A percentile compares a stretch with the other conserved stretches of the same genome.
phyloP scores from a whole-genome alignment of 2,797 vertebrate genomes.

The Lepidocolaptes lacrymiger region DNA sequence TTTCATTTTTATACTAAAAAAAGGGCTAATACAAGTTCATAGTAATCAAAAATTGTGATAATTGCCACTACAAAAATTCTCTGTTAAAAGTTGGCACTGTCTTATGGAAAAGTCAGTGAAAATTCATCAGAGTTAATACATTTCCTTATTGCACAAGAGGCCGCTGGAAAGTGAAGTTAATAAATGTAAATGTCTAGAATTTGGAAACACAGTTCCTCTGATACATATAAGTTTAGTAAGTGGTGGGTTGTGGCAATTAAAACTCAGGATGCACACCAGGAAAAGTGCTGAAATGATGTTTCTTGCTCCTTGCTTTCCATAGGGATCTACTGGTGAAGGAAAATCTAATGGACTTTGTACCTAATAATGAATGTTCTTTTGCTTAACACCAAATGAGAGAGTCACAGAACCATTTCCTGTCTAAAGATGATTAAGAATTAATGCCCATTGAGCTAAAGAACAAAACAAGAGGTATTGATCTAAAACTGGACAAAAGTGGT shows the following conservation, averaged over 20 bases:
- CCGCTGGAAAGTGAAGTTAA: neutral
- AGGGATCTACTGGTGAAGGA: constrained; percentile 15
- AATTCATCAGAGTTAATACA: constrained; percentile 42
- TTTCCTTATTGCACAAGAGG: constrained; percentile 16
- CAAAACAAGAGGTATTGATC: constrained; percentile 41
- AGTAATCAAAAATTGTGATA: constrained; percentile 62
- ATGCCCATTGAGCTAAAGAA: neutral
- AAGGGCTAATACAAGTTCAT: constrained; percentile 53
- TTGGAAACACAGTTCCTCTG: constrained; percentile 8
- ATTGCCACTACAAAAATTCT: constrained; percentile 34
- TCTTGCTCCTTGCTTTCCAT: neutral
- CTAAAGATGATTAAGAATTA: constrained; percentile 62
- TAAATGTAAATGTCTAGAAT: constrained; percentile 30
- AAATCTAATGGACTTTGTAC: neutral
- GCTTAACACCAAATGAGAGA: constrained; percentile 23
- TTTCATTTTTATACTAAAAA: constrained; percentile 59
- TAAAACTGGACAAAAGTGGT: constrained; percentile 9
- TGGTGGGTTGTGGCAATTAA: constrained; percentile 51
- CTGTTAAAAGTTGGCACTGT: neutral
- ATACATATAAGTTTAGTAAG: constrained; percentile 35
- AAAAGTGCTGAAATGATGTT: constrained; percentile 56
- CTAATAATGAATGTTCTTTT: constrained; percentile 34
- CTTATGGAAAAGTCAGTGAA: constrained; percentile 36
- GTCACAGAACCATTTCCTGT: neutral
- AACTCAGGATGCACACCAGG: neutral